These are phyloP conservation scores for Psittacula cyanocephala DNA, from an alignment of 2,113 vertebrate species.

Conservation along the genomic window DNA sequence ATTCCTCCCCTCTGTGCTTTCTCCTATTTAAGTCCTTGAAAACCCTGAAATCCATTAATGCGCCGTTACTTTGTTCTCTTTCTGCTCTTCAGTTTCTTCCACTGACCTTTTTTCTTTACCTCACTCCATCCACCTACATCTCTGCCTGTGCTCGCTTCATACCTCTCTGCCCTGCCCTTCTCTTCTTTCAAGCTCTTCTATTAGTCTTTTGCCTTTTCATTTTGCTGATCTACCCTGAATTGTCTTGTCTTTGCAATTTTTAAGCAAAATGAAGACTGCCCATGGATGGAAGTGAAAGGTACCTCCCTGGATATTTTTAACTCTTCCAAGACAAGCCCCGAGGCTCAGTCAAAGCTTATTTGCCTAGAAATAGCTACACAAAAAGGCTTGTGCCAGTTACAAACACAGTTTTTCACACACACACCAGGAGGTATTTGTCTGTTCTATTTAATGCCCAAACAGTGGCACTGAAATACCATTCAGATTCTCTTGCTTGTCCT, in stretches of 20 bases:
- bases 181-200: not conserved
- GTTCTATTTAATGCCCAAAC: not conserved
- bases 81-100: not conserved
- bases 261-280: slow-evolving; percentile 31
- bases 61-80: not conserved
- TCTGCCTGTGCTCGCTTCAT: not conserved
- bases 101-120: not conserved
- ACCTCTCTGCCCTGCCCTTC: not conserved
- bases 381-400: not conserved
- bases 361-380: slow-evolving; percentile 32
- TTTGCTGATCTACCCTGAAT: not conserved
- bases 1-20: not conserved
- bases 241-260: slow-evolving; percentile 5
- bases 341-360: slow-evolving; percentile 30
- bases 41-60: not conserved
- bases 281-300: slow-evolving; percentile 9
- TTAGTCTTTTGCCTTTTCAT: not conserved
- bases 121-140: not conserved
- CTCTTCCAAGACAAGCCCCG: slow-evolving; percentile 9
- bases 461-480: not conserved
- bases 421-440: not conserved
- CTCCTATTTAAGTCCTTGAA: not conserved
- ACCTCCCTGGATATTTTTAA: not conserved
- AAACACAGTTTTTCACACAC: not conserved
- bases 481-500: not conserved